These are phyloP conservation scores for Ceratotherium simum DNA, from an alignment of 2,113 vertebrate species.

Conservation along the genomic window DNA sequence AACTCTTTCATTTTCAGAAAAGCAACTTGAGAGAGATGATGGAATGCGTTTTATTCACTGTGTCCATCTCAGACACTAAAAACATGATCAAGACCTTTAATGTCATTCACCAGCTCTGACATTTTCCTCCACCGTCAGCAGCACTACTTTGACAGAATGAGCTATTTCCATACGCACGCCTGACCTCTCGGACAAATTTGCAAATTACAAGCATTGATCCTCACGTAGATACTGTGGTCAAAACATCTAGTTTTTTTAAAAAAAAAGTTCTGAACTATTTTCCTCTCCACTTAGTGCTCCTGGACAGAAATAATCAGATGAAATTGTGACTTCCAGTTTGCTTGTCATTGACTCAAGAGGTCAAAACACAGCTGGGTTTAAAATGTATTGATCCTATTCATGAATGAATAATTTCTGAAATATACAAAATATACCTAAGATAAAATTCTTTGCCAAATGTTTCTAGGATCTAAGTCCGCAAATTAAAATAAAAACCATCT, in stretches of 20 bases:
- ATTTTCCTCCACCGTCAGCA: slow-evolving; percentile 30
- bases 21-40: neutral
- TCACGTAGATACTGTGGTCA: neutral
- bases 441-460: neutral
- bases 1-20: slow-evolving; percentile 31
- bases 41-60: neutral
- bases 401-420: slow-evolving; percentile 27
- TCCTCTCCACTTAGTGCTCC: neutral
- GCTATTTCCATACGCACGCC: neutral
- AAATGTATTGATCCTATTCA: neutral
- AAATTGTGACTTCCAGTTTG: neutral
- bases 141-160: slow-evolving; percentile 11
- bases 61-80: neutral
- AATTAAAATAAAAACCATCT: neutral
- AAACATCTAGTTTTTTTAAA: neutral
- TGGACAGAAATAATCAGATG: no score
- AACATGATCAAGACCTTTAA: slow-evolving; percentile 13
- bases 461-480: neutral
- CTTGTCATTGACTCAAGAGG: neutral
- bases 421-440: neutral
- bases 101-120: slow-evolving; percentile 47
- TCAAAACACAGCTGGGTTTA: neutral
- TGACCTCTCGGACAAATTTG: neutral
- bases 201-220: neutral
- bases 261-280: slow-evolving; percentile 22